These are phyloP conservation scores for Sebastes iracundus DNA, from an alignment of 2,797 vertebrate species.

Conservation along the genomic window DNA sequence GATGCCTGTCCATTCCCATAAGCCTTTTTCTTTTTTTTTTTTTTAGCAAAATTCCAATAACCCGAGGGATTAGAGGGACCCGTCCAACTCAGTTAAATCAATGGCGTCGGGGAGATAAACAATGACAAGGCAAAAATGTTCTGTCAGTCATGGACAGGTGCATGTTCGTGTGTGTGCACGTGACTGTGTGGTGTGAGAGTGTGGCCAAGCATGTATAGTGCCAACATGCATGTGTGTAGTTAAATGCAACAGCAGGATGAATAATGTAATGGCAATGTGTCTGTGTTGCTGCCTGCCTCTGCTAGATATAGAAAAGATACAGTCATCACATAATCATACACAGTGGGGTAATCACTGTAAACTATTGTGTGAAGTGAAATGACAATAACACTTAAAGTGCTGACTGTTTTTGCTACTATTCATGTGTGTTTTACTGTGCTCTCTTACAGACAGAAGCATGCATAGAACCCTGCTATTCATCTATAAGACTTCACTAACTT, in stretches of 20 bases:
- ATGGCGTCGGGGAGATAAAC: slow-evolving; percentile 55
- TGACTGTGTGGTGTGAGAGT: neutral
- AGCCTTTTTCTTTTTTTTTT: slow-evolving; percentile 1
- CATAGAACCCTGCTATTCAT: neutral
- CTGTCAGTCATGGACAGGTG: slow-evolving; percentile 27
- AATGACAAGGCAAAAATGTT: slow-evolving; percentile 57
- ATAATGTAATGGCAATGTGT: slow-evolving; percentile 32
- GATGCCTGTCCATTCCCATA: slow-evolving; percentile 26
- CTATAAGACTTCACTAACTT: neutral
- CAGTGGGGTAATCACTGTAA: neutral
- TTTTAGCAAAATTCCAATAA: slow-evolving; percentile 51
- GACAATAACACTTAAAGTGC: neutral
- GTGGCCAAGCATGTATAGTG: neutral
- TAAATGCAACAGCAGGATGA: slow-evolving; percentile 47
- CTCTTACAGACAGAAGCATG: neutral
- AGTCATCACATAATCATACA: neutral
- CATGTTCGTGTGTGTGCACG: slow-evolving; percentile 8
- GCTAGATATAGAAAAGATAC: neutral
- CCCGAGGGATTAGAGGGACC: slow-evolving; percentile 47
- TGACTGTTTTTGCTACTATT: neutral
- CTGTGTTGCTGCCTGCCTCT: slow-evolving; percentile 7
- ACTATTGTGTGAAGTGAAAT: neutral
- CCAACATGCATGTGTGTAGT: slow-evolving; percentile 3
- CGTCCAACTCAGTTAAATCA: slow-evolving; percentile 72
- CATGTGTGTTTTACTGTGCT: neutral